Evolutionary conservation across 1,140 invertebrate species (phyloP).

Genomic region (Pinna nobilis): DNA sequence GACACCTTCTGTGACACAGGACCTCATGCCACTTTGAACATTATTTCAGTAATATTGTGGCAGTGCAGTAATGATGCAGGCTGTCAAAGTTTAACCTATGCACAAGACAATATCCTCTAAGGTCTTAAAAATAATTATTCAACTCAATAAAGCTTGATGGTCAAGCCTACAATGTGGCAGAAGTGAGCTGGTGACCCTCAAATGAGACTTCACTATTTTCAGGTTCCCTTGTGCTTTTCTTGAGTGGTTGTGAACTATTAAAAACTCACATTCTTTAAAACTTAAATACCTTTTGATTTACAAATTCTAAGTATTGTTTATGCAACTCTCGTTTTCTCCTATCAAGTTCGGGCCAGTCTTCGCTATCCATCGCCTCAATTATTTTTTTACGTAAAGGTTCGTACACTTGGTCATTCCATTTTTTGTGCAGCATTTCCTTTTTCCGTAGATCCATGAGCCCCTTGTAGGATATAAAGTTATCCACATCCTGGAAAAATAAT

Average conservation of each 20-base stretch:
- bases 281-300: constrained; percentile 68
- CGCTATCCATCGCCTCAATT: constrained; percentile 62
- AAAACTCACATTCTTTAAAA: neutral
- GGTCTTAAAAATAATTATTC: too few species aligned
- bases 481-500: constrained; percentile 57
- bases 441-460: constrained; percentile 64
- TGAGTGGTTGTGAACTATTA: neutral
- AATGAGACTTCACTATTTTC: too few species aligned
- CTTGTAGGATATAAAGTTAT: constrained; percentile 57
- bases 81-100: too few species aligned
- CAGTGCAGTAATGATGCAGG: too few species aligned
- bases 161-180: too few species aligned
- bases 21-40: too few species aligned
- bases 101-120: too few species aligned
- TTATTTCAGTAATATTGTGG: too few species aligned
- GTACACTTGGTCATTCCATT: constrained; percentile 69
- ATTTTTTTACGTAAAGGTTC: constrained; percentile 69
- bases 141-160: too few species aligned
- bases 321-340: constrained; percentile 66
- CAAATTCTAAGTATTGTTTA: constrained; percentile 69
- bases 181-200: too few species aligned
- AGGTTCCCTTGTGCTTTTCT: neutral
- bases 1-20: too few species aligned
- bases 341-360: constrained; percentile 61
- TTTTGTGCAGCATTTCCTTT: constrained; percentile 70